These are phyloP conservation scores for Hyposoter didymator DNA, from an alignment of 2,888 invertebrate genomes.

Conservation along the genomic window DNA sequence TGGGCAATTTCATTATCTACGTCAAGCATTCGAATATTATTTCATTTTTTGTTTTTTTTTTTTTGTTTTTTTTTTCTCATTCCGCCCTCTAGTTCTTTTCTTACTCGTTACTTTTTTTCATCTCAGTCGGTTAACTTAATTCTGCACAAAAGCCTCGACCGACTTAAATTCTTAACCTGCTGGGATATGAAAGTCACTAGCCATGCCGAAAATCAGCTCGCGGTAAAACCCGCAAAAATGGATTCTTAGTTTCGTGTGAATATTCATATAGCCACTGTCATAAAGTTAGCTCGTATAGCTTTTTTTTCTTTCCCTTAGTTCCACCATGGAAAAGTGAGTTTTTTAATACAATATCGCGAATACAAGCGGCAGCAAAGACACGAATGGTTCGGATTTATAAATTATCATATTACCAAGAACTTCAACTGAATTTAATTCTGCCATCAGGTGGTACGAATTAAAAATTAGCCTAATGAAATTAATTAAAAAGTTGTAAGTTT, in stretches of 20 bases:
- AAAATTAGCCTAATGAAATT: slow-evolving; percentile 26
- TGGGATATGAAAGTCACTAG: slow-evolving; percentile 31
- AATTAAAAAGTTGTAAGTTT: neutral
- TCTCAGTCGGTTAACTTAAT: slow-evolving; percentile 43
- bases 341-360: slow-evolving; percentile 38
- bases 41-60: slow-evolving; percentile 3
- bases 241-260: slow-evolving; percentile 60
- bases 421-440: slow-evolving; percentile 53
- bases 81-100: neutral
- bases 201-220: slow-evolving; percentile 39
- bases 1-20: slow-evolving; percentile 56
- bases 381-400: slow-evolving; percentile 44
- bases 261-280: slow-evolving; percentile 60
- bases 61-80: slow-evolving; percentile 10
- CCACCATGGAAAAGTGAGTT: neutral
- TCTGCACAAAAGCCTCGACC: slow-evolving; percentile 34
- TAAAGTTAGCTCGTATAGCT: slow-evolving; percentile 49
- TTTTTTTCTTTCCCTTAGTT: slow-evolving; percentile 1
- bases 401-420: slow-evolving; percentile 48
- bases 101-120: slow-evolving; percentile 15
- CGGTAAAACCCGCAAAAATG: slow-evolving; percentile 32
- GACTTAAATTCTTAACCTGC: slow-evolving; percentile 51
- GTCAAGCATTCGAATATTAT: slow-evolving; percentile 45
- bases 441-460: neutral
- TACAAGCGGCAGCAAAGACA: slow-evolving; percentile 19